Base-by-base conservation (phyloP, 1,140 invertebrate genomes). In the Tetragonula clypearis region DNA sequence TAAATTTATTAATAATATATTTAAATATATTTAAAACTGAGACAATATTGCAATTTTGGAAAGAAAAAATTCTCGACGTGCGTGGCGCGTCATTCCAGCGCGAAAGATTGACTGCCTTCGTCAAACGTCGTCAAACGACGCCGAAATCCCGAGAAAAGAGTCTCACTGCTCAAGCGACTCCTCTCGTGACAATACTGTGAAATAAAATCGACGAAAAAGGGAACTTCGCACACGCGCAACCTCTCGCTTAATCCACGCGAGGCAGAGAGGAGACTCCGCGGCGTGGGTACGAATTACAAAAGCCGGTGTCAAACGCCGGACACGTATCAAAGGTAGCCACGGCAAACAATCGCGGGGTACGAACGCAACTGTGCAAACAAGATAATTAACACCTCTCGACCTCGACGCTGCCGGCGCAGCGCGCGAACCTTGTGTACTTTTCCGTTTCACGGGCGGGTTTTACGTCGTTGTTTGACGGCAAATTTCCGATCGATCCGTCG, bases 301-400 rank as follows among this genome's bases (percentile, higher is more conserved):
- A 79, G n/a, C 12, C 58, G 17, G 30, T 21, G n/a, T 35, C 35
- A n/a, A 71, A 53, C 56, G 11, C 15, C 3, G 41, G 3, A 14
- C 49, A 26, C 19, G 66, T 53, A 62, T 53, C 66, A 55, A 84
- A 78, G 74, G 62, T 35, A 53, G 66, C 56, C 75, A 62, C 26
- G 56, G n/a, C 30, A 79, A 84, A 84, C 76, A 58, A 71, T 71
- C n/a, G 66, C 35, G 14, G 41, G 8, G 26, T 26, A 58, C 41
- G 41, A 49, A 49, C 41, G 49, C 15, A 84, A 79, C 77, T 72
- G 82, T 62, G 58, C 66, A 72, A 79, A 84, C 82, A 79, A 56
- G 30, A 84, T 84, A 84, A 84, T 84, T 84, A 84, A 69, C 82
- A 79, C 82, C 77, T 79, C 76, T 79, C 56, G 23, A 72, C 68